Evolutionary conservation across 2,888 invertebrate species (phyloP), one percentile per base, ranked within the genome.

Genomic region (Psylliodes chrysocephalus): DNA sequence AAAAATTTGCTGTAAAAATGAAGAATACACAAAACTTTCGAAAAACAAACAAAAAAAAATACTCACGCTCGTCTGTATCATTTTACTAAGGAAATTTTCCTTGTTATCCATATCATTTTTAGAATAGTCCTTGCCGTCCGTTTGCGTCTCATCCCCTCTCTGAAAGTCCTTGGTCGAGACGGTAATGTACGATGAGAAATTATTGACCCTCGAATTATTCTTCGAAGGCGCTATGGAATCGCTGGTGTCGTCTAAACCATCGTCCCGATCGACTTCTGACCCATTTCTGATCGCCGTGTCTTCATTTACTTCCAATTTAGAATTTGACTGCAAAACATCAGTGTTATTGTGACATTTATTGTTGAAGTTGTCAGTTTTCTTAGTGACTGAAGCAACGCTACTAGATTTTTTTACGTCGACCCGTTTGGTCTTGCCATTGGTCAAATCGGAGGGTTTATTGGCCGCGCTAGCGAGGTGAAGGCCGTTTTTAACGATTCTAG

Each of bases 171-270:
- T 79, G 25, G 73, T 71, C 74, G 87, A 86, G 73, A 88, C 88
- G 76, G 87, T 86, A 73, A 88, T 88, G 76, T 87, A 88, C 57
- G 88, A 88, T 61, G 88, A 87, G 77, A 87, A 87, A 78, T 88
- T 86, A 70, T 86, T 87, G 3, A 87, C 76, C 17, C 78, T 73
- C 15, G 76, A 72, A 61, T 53, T 62, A 52, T 59, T 70, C 64
- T 33, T 70, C 8, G 64, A 57, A 7, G 60, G 60, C 30, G 42
- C 28, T 12, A 28, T 19, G 18, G 46, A 56, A 14, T 57, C 59
- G n/a, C 10, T 33, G 14, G 22, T 44, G 14, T 49, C 33, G 10
- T 54, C 42, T 35, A 51, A 30, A 28, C 2, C 25, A 57, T 67
- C 42, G 5, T 49, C 70, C 71, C 61, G 62, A 68, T 49, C 62